A percentile compares a stretch with the other conserved stretches of the same genome.
phyloP scores from a whole-genome alignment of 2,888 invertebrate genomes.

The Priocnemis perturbator region DNA sequence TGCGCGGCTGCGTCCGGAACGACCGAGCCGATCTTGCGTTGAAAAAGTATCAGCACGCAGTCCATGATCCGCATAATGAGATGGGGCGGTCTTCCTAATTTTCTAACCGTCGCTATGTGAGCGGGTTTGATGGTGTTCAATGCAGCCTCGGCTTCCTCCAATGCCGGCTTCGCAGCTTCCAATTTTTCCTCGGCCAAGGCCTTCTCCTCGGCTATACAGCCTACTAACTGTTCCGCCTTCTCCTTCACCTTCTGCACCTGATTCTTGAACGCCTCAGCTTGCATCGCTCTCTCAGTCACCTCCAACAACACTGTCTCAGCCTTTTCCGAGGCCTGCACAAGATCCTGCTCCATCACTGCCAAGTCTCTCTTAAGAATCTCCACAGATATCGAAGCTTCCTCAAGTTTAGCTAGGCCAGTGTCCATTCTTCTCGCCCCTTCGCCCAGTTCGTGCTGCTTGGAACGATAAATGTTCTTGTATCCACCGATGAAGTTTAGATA shows the following conservation, averaged over 20 bases:
- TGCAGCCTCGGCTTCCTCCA: slow-evolving; percentile 96
- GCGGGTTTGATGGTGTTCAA: slow-evolving; percentile 97
- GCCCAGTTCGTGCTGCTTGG: slow-evolving; percentile 91
- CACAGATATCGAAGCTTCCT: slow-evolving; percentile 96
- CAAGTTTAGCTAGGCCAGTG: slow-evolving; percentile 94
- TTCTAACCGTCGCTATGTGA: slow-evolving; percentile 95
- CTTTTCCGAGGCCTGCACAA: slow-evolving; percentile 93
- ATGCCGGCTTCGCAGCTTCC: slow-evolving; percentile 95
- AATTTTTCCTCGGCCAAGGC: slow-evolving; percentile 93
- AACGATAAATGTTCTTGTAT: slow-evolving; percentile 94
- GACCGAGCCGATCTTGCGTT: slow-evolving; percentile 87
- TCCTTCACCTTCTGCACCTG: slow-evolving; percentile 97
- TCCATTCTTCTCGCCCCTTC: slow-evolving; percentile 96
- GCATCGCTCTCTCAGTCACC: slow-evolving; percentile 95
- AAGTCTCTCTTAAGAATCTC: slow-evolving; percentile 93
- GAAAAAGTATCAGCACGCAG: slow-evolving; percentile 94
- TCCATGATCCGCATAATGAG: slow-evolving; percentile 99
- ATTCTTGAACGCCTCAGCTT: slow-evolving; percentile 96
- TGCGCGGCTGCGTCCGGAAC: slow-evolving; percentile 87
- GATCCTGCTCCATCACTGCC: slow-evolving; percentile 95
- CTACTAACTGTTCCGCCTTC: slow-evolving; percentile 92
- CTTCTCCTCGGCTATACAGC: slow-evolving; percentile 92
- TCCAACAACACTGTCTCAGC: slow-evolving; percentile 92
- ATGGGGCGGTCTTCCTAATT: slow-evolving; percentile 96
- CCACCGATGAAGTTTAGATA: slow-evolving; percentile 96